These are phyloP conservation scores for Glyptemys insculpta DNA, from an alignment of 2,797 vertebrate species.

Conservation along the genomic window DNA sequence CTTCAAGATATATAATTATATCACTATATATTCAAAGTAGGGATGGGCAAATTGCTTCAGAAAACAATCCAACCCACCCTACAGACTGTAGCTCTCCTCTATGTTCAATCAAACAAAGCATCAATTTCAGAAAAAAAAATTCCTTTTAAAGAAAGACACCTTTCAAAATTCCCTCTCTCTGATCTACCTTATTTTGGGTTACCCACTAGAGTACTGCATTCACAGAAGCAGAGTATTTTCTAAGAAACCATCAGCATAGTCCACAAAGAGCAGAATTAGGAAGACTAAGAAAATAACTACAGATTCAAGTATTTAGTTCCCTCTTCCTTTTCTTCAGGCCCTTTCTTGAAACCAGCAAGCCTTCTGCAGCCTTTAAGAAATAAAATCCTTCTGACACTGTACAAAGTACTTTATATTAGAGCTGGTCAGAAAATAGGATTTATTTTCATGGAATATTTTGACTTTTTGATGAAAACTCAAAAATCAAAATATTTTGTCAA, in stretches of 20 bases:
- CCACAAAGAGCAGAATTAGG: conserved; percentile 46
- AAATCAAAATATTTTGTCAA: not conserved
- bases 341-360: conserved; percentile 2
- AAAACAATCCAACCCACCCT: not conserved
- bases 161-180: not conserved
- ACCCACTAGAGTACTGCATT: not conserved
- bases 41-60: not conserved
- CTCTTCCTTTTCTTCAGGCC: conserved; percentile 27
- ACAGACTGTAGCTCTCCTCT: not conserved
- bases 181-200: not conserved
- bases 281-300: conserved; percentile 49
- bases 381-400: not conserved
- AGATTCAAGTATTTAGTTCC: conserved; percentile 15
- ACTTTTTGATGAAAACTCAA: conserved; percentile 16
- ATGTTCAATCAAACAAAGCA: not conserved
- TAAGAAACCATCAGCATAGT: not conserved
- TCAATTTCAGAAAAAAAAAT: not conserved
- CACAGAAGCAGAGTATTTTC: conserved; percentile 18
- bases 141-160: not conserved
- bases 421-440: conserved; percentile 2
- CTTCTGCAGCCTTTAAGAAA: conserved; percentile 12
- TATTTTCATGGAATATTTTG: conserved; percentile 29
- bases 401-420: not conserved
- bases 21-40: accelerated
- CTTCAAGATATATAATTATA: not conserved